Evolutionary conservation across 2,797 vertebrate species (phyloP).

Genomic region (Bucorvus abyssinicus): DNA sequence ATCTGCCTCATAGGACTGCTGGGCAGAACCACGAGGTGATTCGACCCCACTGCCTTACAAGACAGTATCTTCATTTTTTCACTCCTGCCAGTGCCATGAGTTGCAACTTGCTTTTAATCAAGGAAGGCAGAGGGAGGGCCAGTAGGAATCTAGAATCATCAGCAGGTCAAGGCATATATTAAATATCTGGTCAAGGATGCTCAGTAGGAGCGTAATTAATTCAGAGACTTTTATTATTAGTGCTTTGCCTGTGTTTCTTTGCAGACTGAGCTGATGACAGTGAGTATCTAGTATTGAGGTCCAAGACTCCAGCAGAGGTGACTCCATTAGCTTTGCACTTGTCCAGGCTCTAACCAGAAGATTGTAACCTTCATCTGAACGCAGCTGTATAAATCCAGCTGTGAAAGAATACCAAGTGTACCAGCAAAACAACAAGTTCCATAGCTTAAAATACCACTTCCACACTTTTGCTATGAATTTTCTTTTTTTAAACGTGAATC

Average conservation of each 20-base stretch:
- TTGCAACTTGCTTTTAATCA: background rate
- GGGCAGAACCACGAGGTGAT: background rate
- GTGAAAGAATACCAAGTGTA: background rate
- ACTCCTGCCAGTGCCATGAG: background rate
- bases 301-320: background rate
- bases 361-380: background rate
- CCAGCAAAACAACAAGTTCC: background rate
- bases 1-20: background rate
- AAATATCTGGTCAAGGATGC: background rate
- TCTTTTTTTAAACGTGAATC: background rate
- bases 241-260: background rate
- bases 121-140: background rate
- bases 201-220: background rate
- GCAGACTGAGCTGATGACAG: background rate
- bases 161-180: background rate
- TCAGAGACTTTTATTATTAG: background rate
- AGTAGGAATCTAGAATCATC: background rate
- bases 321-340: background rate
- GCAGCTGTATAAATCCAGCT: background rate
- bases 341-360: background rate
- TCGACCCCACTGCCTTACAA: background rate
- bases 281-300: background rate
- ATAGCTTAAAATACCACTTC: background rate
- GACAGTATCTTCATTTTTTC: background rate
- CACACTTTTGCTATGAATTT: background rate